Percentiles rank a stretch among this genome's conserved stretches.
Conservation (phyloP, 2,888 invertebrate species). For the Metellina segmentata region DNA sequence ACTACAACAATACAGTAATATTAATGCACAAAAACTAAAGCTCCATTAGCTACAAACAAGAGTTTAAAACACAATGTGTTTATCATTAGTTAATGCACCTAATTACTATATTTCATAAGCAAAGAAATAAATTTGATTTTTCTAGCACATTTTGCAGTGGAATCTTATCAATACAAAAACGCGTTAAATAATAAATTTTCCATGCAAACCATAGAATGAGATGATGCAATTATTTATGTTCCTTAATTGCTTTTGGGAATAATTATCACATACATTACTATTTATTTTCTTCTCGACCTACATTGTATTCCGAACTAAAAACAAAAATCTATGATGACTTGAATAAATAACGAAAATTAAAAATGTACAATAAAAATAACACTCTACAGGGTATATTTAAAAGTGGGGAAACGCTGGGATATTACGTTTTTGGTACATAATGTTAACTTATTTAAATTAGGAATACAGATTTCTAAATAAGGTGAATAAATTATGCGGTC, state of each 20-base stretch:
- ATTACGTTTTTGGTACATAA: no score
- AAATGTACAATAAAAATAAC: not conserved
- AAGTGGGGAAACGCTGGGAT: no score
- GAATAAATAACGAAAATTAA: not conserved
- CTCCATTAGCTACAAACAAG: not conserved
- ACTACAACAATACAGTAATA: not conserved
- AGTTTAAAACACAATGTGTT: not conserved
- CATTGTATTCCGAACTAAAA: not conserved
- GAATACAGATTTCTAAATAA: no score
- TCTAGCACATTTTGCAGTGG: not conserved
- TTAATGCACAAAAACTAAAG: not conserved
- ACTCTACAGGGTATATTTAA: no score
- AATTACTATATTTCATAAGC: not conserved
- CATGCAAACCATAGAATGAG: not conserved
- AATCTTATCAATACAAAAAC: not conserved
- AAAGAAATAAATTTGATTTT: not conserved
- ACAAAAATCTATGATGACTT: not conserved
- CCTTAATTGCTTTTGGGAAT: not conserved
- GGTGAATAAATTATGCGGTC: no score
- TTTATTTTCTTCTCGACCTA: not conserved
- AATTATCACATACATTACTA: not conserved
- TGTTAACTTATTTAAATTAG: no score
- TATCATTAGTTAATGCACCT: not conserved
- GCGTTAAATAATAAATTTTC: not conserved
- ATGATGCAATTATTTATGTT: not conserved